These are phyloP conservation scores for Ephestia elutella DNA, from an alignment of 1,140 invertebrate species.

Conservation along the genomic window DNA sequence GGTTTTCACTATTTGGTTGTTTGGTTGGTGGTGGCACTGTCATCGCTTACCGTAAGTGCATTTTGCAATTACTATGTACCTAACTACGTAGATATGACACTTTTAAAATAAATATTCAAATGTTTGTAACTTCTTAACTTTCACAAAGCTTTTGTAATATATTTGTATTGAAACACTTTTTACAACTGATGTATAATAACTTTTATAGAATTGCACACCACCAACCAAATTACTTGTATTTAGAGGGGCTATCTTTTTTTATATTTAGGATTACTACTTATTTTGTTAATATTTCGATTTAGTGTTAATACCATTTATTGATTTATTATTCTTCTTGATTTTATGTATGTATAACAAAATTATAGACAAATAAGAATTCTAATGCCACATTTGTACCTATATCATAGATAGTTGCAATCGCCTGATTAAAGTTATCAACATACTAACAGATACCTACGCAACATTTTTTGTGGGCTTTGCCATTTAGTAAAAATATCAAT, in stretches of 20 bases:
- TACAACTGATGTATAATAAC: neutral
- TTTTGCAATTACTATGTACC: neutral
- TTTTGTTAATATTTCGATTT: neutral
- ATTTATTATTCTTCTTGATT: neutral
- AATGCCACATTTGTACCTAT: constrained; percentile 7
- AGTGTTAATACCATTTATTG: neutral
- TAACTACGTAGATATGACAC: neutral
- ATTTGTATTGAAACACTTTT: neutral
- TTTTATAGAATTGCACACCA: neutral
- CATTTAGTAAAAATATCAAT: neutral
- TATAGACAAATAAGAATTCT: no score
- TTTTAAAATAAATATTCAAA: neutral
- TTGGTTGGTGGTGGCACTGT: neutral
- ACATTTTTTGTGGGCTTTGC: neutral
- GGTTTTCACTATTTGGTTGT: neutral
- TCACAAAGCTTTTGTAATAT: neutral
- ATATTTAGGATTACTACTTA: neutral
- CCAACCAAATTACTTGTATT: neutral
- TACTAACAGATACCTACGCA: constrained; percentile 7
- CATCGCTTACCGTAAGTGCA: neutral
- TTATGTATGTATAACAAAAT: neutral
- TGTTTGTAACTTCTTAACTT: neutral
- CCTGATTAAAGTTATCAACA: constrained; percentile 12
- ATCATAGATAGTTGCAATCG: constrained; percentile 36
- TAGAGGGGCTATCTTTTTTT: neutral